Evolutionary conservation across 2,113 vertebrate genomes (phyloP), one percentile per base, ranked within the genome.

Genomic region (Heterocephalus glaber): DNA sequence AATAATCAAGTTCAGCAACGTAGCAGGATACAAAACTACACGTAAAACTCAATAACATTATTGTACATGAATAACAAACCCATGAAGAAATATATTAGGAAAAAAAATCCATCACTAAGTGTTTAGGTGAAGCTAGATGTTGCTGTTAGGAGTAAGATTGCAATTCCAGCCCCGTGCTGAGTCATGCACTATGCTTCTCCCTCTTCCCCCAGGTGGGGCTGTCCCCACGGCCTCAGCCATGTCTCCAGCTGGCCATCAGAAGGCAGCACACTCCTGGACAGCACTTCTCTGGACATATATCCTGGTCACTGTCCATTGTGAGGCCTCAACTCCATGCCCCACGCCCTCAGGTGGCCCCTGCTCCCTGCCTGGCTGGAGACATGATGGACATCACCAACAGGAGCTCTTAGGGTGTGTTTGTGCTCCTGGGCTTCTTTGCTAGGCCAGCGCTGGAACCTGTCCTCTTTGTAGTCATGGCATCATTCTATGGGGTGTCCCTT

Each of bases 391-490:
- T n/a, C n/a, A n/a, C 6, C 66, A 95, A 72, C 20, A 28, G 10
- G 24, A 93, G 81, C 70, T 77, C 81, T 56, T 60, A 72, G 5
- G 52, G 26, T 9, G 19, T n/a, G 38, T 93, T 96, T 22, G n/a
- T 96, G 4, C 90, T 96, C 33, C 76, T 97, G 82, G 95, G 93
- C 61, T 97, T 95, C 86, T 96, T 93, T 0, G 22, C 68, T 17
- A 3, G 0, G 33, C 86, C 90, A 22, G 77, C 30, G 0, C 47
- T 96, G 30, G 95, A 96, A 7, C 26, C 74, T 1, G 7, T 72
- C 38, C 92, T 97, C 35, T 95, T 93, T 14, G 1, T 20, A 0
- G 1, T 87, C 35, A 90, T 84, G 82, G 49, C 54, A 3, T 28
- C 56, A 0, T 47, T 95, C 56, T 95, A 96, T 1, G 28, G 52